A percentile compares a stretch with the other conserved stretches of the same genome.
These are phyloP conservation scores for Pelusios castaneus DNA, from an alignment of 2,113 vertebrate species.

Conservation along the genomic window DNA sequence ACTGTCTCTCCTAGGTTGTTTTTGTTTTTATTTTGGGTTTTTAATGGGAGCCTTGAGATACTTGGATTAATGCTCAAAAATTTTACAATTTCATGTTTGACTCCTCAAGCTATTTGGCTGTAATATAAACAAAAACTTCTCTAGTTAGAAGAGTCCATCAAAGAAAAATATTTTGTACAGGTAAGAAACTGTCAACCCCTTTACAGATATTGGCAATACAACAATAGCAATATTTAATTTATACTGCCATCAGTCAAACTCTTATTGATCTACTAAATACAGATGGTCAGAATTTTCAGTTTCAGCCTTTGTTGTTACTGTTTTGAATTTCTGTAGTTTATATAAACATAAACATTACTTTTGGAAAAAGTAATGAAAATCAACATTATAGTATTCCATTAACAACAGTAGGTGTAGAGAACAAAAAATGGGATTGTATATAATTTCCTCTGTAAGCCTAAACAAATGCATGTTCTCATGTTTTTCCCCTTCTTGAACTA, in stretches of 20 bases:
- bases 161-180: background rate
- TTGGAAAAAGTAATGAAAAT: background rate
- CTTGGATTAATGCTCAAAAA: background rate
- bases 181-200: background rate
- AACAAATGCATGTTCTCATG: accelerated
- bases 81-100: background rate
- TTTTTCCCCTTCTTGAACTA: background rate
- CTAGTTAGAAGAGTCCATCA: background rate
- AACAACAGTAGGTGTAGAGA: background rate
- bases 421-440: background rate
- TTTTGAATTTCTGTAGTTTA: background rate
- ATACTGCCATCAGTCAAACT: background rate
- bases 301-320: background rate
- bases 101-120: background rate
- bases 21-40: background rate
- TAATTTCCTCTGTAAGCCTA: background rate
- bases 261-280: background rate
- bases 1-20: background rate
- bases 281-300: background rate
- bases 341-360: no score
- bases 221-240: background rate
- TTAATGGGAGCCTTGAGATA: background rate
- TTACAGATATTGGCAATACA: background rate
- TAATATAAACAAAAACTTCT: background rate
- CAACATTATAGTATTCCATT: background rate